Percentiles rank a stretch among this genome's conserved stretches.
Conservation (phyloP, 2,797 vertebrate species). For the Gambelia wislizenii region DNA sequence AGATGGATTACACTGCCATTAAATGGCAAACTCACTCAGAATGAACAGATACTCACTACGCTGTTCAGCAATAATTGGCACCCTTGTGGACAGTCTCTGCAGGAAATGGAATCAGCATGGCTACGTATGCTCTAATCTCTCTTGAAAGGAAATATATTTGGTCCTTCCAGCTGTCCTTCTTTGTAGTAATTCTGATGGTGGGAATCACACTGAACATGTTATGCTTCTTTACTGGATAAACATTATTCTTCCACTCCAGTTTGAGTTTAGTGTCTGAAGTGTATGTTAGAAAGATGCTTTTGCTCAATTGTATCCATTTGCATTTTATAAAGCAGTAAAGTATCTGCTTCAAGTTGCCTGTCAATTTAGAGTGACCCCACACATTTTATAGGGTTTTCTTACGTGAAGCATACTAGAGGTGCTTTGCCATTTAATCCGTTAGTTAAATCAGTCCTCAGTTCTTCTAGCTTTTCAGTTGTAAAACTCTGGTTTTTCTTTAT, state of each 20-base stretch:
- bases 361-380: no score
- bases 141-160: slow-evolving; percentile 35
- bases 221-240: slow-evolving; percentile 44
- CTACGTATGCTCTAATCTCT: neutral
- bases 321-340: slow-evolving; percentile 14
- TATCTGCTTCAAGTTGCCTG: no score
- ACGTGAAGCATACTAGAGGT: no score
- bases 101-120: neutral
- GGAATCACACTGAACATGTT: slow-evolving; percentile 50
- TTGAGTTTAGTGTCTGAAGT: slow-evolving; percentile 47
- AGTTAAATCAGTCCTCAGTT: neutral
- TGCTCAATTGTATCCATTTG: slow-evolving; percentile 33
- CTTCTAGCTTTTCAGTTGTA: neutral
- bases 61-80: slow-evolving; percentile 20
- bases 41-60: neutral
- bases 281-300: slow-evolving; percentile 38
- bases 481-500: neutral
- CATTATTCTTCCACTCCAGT: slow-evolving; percentile 44
- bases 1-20: slow-evolving; percentile 3
- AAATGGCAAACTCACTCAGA: neutral
- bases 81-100: neutral
- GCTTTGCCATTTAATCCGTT: slow-evolving; percentile 16
- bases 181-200: slow-evolving; percentile 34
- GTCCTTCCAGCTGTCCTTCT: slow-evolving; percentile 30
- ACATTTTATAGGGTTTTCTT: no score